phyloP scores from a whole-genome alignment of 2,888 invertebrate genomes.

The Caenorhabditis sp. region DNA sequence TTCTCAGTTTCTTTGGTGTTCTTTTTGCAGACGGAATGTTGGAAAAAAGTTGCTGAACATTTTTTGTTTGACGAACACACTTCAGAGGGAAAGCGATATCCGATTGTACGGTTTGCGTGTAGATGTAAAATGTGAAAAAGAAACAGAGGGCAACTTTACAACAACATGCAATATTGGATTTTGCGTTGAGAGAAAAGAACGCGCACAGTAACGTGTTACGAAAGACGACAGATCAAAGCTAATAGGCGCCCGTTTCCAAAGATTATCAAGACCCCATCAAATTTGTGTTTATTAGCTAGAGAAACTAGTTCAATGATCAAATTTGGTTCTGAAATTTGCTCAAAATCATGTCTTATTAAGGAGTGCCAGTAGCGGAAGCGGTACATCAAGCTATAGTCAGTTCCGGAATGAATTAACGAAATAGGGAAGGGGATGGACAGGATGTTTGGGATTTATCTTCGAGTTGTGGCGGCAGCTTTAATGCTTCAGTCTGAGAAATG shows the following conservation, averaged over 20 bases:
- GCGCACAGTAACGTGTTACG: not conserved
- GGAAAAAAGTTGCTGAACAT: not conserved
- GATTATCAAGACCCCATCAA: no score
- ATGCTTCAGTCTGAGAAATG: constrained; percentile 86
- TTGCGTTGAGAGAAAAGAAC: not conserved
- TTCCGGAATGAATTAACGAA: constrained; percentile 44
- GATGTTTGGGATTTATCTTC: constrained; percentile 23
- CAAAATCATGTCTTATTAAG: not conserved
- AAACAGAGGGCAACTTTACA: constrained; percentile 9
- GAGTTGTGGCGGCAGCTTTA: not conserved
- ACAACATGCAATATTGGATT: constrained; percentile 41
- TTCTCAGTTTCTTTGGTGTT: no score
- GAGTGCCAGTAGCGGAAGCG: constrained; percentile 39
- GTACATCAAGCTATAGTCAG: constrained; percentile 44
- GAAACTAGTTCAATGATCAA: constrained; percentile 34
- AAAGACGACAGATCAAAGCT: no score
- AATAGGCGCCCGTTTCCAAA: no score
- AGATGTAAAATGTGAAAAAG: constrained; percentile 8
- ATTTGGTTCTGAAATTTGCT: constrained; percentile 3
- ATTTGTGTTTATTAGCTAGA: no score
- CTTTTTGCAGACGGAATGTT: not conserved
- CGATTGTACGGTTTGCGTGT: constrained; percentile 15
- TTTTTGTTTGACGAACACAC: not conserved
- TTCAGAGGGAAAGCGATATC: constrained; percentile 9
- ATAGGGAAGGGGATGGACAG: constrained; percentile 20